These are phyloP conservation scores for Falco rusticolus DNA, from an alignment of 2,797 vertebrate genomes.

Conservation along the genomic window DNA sequence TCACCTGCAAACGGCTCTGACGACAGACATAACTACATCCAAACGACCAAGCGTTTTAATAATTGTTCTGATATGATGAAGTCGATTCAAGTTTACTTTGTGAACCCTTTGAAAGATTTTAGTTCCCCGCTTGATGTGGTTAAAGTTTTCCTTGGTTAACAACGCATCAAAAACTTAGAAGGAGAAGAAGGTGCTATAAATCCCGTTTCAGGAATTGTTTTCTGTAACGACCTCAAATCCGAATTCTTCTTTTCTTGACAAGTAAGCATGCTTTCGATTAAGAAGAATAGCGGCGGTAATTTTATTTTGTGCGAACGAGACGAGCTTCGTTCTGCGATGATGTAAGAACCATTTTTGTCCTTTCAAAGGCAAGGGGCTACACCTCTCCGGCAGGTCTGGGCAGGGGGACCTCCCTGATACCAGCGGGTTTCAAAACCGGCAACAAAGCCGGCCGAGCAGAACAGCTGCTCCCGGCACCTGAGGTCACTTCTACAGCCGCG, in stretches of 20 bases:
- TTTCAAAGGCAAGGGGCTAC: fast-evolving
- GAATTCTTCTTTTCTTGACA: neutral
- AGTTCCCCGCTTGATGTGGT: neutral
- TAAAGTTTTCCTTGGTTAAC: neutral
- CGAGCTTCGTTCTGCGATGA: neutral
- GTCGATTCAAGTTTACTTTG: neutral
- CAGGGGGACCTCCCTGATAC: fast-evolving
- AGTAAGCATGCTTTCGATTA: neutral
- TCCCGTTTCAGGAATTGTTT: neutral
- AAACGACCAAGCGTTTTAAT: no score
- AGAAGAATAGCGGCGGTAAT: neutral
- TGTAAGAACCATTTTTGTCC: neutral
- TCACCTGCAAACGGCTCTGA: neutral
- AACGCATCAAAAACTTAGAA: neutral
- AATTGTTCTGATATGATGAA: neutral
- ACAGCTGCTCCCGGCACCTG: neutral
- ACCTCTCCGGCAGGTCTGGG: no score
- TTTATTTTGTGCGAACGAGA: neutral
- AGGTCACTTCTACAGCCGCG: fast-evolving
- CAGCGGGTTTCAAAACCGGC: neutral
- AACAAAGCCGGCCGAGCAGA: fast-evolving
- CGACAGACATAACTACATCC: no score
- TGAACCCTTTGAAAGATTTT: neutral
- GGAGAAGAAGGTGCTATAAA: neutral
- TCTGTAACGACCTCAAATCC: neutral